phyloP scores from a whole-genome alignment of 2,113 vertebrate genomes.

The Brachyistius frenatus region DNA sequence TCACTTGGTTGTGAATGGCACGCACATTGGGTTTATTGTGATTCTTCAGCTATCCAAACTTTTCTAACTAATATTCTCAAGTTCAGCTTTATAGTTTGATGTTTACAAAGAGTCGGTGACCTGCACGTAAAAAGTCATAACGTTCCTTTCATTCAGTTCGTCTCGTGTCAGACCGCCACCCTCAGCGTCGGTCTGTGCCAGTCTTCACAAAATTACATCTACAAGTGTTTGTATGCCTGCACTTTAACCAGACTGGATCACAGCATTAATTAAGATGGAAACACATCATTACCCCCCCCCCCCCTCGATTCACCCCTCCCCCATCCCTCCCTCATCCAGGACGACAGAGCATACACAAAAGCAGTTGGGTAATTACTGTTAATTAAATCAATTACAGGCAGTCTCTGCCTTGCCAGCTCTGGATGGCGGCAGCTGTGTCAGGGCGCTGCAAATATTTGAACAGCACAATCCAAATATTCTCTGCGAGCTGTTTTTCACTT shows the following conservation, averaged over 20 bases:
- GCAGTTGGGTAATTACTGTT: constrained; percentile 94
- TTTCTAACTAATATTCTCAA: not conserved
- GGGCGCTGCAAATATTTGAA: constrained; percentile 90
- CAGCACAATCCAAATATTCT: constrained; percentile 87
- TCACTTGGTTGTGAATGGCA: constrained; percentile 31
- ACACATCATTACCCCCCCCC: constrained; percentile 84
- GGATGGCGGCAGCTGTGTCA: constrained; percentile 84
- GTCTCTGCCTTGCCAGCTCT: constrained; percentile 83
- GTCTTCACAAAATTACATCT: constrained; percentile 80
- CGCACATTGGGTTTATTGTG: constrained; percentile 20
- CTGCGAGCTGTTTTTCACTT: constrained; percentile 52
- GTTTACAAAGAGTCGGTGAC: not conserved
- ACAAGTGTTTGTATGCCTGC: constrained; percentile 76
- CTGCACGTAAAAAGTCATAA: constrained; percentile 10
- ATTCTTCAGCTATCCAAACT: constrained; percentile 14
- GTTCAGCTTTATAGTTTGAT: constrained; percentile 2
- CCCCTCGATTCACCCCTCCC: too few relatives aligned
- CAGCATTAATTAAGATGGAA: constrained; percentile 86
- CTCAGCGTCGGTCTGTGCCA: constrained; percentile 63
- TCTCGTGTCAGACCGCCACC: constrained; percentile 69
- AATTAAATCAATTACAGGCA: constrained; percentile 97
- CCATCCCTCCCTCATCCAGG: constrained; percentile 71
- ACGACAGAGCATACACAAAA: constrained; percentile 84
- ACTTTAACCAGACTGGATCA: constrained; percentile 78
- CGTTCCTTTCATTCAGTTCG: constrained; percentile 45